Percentiles rank a stretch among this genome's conserved stretches.
Evolutionary conservation across 2,113 vertebrate species (phyloP).

Genomic region (Menidia beryllina): DNA sequence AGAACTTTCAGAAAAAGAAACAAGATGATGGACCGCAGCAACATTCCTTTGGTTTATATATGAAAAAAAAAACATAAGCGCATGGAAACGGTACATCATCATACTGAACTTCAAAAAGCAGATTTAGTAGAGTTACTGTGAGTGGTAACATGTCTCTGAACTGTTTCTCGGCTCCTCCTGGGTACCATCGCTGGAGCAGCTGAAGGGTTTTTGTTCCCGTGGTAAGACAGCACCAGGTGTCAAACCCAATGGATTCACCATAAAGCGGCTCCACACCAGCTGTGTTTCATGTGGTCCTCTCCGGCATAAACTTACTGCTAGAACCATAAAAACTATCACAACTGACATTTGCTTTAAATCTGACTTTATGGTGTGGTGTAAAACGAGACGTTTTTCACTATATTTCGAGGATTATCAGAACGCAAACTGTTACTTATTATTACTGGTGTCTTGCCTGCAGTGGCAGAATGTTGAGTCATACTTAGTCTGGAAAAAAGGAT

Average conservation of each 20-base stretch:
- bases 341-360: conserved; percentile 38
- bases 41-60: conserved; percentile 46
- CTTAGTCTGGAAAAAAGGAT: neutral
- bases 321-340: conserved; percentile 48
- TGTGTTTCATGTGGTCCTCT: conserved; percentile 35
- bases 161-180: conserved; percentile 30
- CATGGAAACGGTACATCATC: conserved; percentile 47
- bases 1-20: conserved; percentile 9
- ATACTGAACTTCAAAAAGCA: conserved; percentile 53
- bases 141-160: conserved; percentile 30
- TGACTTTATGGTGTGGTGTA: conserved; percentile 13
- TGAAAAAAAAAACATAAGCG: conserved; percentile 12
- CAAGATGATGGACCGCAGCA: conserved; percentile 30
- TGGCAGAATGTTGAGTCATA: neutral
- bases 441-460: neutral
- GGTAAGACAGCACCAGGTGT: conserved; percentile 58
- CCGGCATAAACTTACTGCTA: conserved; percentile 53
- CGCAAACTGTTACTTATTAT: conserved; percentile 29
- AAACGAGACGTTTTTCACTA: conserved; percentile 5
- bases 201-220: conserved; percentile 62
- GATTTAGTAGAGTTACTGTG: conserved; percentile 31
- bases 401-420: neutral
- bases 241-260: conserved; percentile 33
- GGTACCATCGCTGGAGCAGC: conserved; percentile 62
- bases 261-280: conserved; percentile 42